Evolutionary conservation across 2,888 invertebrate genomes (phyloP), one percentile per base, ranked within the genome.

Genomic region (Polydrusus tereticollis): DNA sequence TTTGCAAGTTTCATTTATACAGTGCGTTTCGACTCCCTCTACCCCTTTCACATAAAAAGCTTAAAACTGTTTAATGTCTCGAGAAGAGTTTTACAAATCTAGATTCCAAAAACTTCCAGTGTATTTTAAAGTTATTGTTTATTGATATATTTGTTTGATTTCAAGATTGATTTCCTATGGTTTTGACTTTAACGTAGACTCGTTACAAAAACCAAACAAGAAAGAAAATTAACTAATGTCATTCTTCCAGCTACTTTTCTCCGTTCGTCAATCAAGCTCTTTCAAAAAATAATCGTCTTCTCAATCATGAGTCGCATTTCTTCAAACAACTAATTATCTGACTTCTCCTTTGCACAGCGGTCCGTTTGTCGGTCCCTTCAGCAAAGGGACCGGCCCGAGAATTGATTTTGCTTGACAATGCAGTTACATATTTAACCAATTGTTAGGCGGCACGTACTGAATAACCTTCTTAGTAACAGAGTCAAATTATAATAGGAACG

Each of bases 291-390:
- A 21, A 33, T 43, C 57, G 2, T 26, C 6, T 8, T 26, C 20
- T 50, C n/a, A 36, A 67, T 67, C 68, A 26, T 68, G 68, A 68
- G 36, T 68, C 68, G 58, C 52, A 50, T 60, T 68, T 68, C 59
- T 68, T 38, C 68, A 59, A 68, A 68, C 68, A 68, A 68, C 68
- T 68, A 68, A 68, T 68, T 68, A 68, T 38, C 59, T 21, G 59
- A 47, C 68, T 68, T 33, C 68, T 68, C 60, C 68, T 60, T 45
- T 68, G 47, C 68, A 58, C 50, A 41, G 59, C 60, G 68, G 68
- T 36, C 5, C 38, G 18, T 68, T 68, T 68, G 68, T 60, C 68
- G 68, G 68, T 14, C 18, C 41, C 18, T 47, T 21, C 41, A 20
- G 12, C 33, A 47, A 68, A 59, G 29, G 36, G 18, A 26, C 26